phyloP scores from a whole-genome alignment of 2,113 vertebrate species.

The Elanoides forficatus region DNA sequence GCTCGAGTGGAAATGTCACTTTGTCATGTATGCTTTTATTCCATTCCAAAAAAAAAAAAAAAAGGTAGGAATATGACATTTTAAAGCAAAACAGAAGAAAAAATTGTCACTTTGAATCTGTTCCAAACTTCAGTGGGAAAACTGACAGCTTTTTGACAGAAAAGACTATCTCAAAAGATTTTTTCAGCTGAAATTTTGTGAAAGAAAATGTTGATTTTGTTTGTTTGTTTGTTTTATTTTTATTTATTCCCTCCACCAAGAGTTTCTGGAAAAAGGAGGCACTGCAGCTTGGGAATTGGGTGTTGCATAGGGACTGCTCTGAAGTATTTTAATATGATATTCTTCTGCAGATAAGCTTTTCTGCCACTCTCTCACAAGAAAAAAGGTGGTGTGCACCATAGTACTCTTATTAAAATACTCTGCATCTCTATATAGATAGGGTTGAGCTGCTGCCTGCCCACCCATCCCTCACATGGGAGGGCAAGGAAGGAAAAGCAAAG shows the following conservation, averaged over 20 bases:
- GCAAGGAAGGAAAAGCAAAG: not conserved
- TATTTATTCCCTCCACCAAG: not conserved
- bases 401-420: not conserved
- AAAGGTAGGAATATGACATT: not conserved
- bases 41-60: not conserved
- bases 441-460: not conserved
- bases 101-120: slow-evolving; percentile 3
- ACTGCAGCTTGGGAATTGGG: not conserved
- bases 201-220: not conserved
- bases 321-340: not conserved
- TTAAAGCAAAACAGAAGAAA: slow-evolving; percentile 30
- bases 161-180: not conserved
- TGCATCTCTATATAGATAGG: not conserved
- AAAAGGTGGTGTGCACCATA: not conserved
- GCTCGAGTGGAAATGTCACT: not conserved
- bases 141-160: slow-evolving; percentile 36
- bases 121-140: slow-evolving; percentile 43
- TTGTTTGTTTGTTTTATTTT: too few species aligned
- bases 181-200: slow-evolving; percentile 35
- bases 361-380: not conserved
- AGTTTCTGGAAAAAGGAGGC: not conserved
- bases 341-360: not conserved
- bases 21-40: not conserved
- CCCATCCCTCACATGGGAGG: not conserved
- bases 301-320: not conserved